Evolutionary conservation across 2,113 vertebrate species (phyloP).

Genomic region (Recurvirostra avosetta): DNA sequence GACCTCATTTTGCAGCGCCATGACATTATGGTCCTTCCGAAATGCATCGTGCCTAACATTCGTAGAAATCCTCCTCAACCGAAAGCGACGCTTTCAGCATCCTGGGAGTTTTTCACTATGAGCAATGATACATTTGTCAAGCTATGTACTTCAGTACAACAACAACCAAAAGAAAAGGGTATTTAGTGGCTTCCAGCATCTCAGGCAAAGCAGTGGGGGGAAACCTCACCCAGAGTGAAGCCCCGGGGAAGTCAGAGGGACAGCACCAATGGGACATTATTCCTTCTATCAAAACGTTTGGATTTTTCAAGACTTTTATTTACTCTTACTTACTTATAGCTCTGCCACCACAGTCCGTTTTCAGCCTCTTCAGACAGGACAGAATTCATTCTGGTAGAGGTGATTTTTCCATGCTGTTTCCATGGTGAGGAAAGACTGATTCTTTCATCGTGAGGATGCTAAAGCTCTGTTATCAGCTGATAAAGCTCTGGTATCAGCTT

Average conservation of each 20-base stretch:
- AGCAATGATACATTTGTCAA: neutral
- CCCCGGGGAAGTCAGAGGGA: neutral
- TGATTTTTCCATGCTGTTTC: neutral
- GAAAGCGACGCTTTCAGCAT: neutral
- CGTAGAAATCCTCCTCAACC: neutral
- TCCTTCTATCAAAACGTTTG: neutral
- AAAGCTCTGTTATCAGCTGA: neutral
- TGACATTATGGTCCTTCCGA: neutral
- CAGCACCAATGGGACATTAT: neutral
- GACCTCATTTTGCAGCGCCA: neutral
- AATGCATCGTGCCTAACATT: neutral
- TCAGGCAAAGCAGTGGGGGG: neutral
- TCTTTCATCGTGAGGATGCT: neutral
- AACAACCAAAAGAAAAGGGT: neutral
- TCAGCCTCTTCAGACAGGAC: neutral
- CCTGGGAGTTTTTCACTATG: neutral
- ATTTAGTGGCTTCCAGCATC: neutral
- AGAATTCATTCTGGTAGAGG: neutral
- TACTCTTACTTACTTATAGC: neutral
- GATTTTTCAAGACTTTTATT: neutral
- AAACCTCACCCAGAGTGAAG: neutral
- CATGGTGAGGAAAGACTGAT: neutral
- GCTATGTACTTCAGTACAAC: neutral
- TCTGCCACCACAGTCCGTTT: neutral
- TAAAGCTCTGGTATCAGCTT: neutral